Percentiles rank a stretch among this genome's conserved stretches.
Conservation (phyloP, 2,797 vertebrate genomes). For the Sebastes steindachneri region DNA sequence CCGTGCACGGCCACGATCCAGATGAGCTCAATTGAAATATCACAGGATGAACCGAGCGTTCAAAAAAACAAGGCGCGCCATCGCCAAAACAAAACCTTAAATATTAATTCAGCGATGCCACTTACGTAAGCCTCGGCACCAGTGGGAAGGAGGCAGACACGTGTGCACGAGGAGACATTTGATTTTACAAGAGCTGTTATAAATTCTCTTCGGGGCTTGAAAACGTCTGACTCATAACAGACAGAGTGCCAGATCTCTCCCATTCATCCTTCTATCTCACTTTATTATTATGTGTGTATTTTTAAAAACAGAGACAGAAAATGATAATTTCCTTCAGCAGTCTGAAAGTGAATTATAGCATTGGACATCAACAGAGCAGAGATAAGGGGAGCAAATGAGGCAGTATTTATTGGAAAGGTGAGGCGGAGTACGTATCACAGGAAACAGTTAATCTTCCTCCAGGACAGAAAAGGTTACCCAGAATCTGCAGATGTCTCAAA, state of each 20-base stretch:
- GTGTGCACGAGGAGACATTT: slow-evolving; percentile 23
- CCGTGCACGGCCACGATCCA: slow-evolving; percentile 54
- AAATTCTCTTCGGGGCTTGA: slow-evolving; percentile 9
- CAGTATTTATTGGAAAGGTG: slow-evolving; percentile 58
- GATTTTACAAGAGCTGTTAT: slow-evolving; percentile 25
- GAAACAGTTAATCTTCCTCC: slow-evolving; percentile 73
- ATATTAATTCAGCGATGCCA: slow-evolving; percentile 69
- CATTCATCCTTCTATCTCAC: not conserved
- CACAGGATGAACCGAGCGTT: slow-evolving; percentile 43
- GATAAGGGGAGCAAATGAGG: slow-evolving; percentile 27
- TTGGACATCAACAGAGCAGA: not conserved
- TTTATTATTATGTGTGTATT: not conserved
- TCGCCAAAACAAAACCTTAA: slow-evolving; percentile 67
- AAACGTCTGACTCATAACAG: slow-evolving; percentile 25
- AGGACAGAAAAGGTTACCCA: slow-evolving; percentile 72
- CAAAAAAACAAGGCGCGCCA: slow-evolving; percentile 28
- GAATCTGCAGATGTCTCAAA: slow-evolving; percentile 82
- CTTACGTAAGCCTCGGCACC: slow-evolving; percentile 64
- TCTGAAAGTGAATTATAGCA: not conserved
- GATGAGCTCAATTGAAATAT: slow-evolving; percentile 72
- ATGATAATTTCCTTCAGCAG: not conserved
- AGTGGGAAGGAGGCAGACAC: slow-evolving; percentile 43
- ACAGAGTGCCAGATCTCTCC: not conserved
- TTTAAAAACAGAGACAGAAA: not conserved
- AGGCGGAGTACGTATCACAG: slow-evolving; percentile 67